A percentile compares a stretch with the other conserved stretches of the same genome.
phyloP scores from a whole-genome alignment of 1,140 invertebrate species.

The Apis mellifera region DNA sequence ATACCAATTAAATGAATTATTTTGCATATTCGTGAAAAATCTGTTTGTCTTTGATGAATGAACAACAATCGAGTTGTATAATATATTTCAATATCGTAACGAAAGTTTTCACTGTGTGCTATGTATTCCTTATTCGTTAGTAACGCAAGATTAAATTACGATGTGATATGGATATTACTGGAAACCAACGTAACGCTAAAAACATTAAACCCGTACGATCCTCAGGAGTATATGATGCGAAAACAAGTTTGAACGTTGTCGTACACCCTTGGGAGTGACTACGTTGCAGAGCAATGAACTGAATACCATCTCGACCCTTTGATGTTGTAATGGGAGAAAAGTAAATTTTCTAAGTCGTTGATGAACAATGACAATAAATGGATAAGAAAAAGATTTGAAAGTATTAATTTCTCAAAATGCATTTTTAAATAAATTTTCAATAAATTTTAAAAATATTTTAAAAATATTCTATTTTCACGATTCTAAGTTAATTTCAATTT shows the following conservation, averaged over 20 bases:
- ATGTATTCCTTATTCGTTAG: neutral
- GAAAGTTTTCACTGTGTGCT: neutral
- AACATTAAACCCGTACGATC: slow-evolving; percentile 15
- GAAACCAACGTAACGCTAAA: slow-evolving; percentile 8
- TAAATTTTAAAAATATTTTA: too few species aligned
- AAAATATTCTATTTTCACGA: too few species aligned
- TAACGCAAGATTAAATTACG: neutral
- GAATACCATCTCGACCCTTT: neutral
- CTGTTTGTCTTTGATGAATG: too few species aligned
- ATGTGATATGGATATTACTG: neutral
- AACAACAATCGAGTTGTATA: neutral
- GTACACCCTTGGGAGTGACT: neutral
- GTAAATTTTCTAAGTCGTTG: neutral
- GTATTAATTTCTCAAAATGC: neutral
- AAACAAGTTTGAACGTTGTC: slow-evolving; percentile 8
- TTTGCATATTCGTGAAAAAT: too few species aligned
- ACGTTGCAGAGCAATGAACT: neutral
- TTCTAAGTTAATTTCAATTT: too few species aligned
- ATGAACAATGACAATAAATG: too few species aligned
- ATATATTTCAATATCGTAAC: neutral
- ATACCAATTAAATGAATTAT: too few species aligned
- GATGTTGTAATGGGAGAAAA: neutral
- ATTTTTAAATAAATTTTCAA: too few species aligned
- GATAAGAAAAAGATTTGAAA: neutral
- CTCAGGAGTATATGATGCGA: neutral